Percentiles rank a stretch among this genome's conserved stretches.
phyloP scores from a whole-genome alignment of 2,888 invertebrate genomes.

The Ophion costatus region DNA sequence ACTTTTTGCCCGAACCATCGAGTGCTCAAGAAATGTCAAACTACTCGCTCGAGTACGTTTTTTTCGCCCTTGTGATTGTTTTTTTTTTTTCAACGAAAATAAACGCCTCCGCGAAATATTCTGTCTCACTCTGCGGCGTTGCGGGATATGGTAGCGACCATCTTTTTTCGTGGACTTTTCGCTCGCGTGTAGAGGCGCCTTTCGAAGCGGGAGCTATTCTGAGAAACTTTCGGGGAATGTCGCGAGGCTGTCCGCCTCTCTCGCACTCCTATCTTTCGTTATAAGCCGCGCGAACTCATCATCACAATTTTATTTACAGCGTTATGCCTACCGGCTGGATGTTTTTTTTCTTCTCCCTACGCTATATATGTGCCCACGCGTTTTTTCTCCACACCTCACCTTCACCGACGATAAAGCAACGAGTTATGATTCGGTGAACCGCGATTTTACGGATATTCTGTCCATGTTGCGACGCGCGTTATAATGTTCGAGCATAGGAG shows the following conservation, averaged over 20 bases:
- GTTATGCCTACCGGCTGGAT: constrained; percentile 13
- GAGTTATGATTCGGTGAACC: constrained; percentile 32
- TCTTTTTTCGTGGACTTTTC: constrained; percentile 49
- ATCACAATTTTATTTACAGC: constrained; percentile 38
- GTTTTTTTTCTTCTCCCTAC: constrained; percentile 8
- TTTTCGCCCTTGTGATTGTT: background rate
- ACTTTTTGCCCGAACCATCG: background rate
- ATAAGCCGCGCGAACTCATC: constrained; percentile 27
- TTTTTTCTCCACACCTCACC: background rate
- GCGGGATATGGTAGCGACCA: background rate
- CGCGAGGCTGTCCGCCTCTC: constrained; percentile 24
- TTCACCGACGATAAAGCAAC: constrained; percentile 23
- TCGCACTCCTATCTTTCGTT: constrained; percentile 1
- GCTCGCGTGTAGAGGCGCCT: constrained; percentile 36
- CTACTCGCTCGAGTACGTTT: background rate
- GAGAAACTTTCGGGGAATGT: constrained; percentile 56
- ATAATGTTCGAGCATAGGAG: constrained; percentile 31
- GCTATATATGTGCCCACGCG: constrained; percentile 8
- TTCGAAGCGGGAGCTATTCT: constrained; percentile 56
- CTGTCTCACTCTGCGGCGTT: background rate
- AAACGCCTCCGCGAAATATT: constrained; percentile 16
- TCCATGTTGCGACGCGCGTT: background rate
- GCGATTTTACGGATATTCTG: background rate
- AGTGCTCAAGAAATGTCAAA: background rate
- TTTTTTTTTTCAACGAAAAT: constrained; percentile 36